Percentiles rank a stretch among this genome's conserved stretches.
phyloP scores from a whole-genome alignment of 1,140 invertebrate genomes.

The Lasioglossum albipes region DNA sequence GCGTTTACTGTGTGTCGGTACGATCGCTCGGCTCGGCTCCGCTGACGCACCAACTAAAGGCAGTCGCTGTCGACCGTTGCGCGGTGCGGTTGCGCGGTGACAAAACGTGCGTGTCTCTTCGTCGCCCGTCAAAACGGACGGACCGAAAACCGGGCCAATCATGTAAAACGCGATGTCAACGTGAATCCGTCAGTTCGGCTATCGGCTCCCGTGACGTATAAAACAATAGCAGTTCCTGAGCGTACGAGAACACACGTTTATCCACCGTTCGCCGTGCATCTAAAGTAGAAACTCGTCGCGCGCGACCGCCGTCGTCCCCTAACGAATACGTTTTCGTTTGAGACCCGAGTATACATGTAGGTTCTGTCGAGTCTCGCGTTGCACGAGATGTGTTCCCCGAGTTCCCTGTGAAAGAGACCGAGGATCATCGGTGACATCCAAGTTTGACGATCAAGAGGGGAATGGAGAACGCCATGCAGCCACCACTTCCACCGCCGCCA shows the following conservation, averaged over 20 bases:
- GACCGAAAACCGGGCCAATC: slow-evolving; percentile 33
- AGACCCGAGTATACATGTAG: neutral
- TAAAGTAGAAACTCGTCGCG: neutral
- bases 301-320: neutral
- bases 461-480: slow-evolving; percentile 70
- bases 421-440: slow-evolving; percentile 18
- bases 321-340: slow-evolving; percentile 3
- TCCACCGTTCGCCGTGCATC: neutral
- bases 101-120: slow-evolving; percentile 57
- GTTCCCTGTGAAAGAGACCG: slow-evolving; percentile 9
- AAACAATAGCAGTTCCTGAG: neutral
- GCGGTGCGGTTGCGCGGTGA: slow-evolving; percentile 35
- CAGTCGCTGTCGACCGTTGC: slow-evolving; percentile 20
- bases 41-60: slow-evolving; percentile 8
- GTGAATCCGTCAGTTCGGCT: neutral
- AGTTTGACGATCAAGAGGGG: slow-evolving; percentile 11
- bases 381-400: slow-evolving; percentile 40
- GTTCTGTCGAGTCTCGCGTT: slow-evolving; percentile 7
- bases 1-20: slow-evolving; percentile 3
- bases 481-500: slow-evolving; percentile 61
- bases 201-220: neutral
- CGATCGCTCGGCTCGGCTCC: neutral
- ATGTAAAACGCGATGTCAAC: slow-evolving; percentile 39
- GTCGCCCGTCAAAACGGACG: slow-evolving; percentile 45
- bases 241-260: neutral